phyloP scores from a whole-genome alignment of 2,797 vertebrate species.

The Rhincodon typus region DNA sequence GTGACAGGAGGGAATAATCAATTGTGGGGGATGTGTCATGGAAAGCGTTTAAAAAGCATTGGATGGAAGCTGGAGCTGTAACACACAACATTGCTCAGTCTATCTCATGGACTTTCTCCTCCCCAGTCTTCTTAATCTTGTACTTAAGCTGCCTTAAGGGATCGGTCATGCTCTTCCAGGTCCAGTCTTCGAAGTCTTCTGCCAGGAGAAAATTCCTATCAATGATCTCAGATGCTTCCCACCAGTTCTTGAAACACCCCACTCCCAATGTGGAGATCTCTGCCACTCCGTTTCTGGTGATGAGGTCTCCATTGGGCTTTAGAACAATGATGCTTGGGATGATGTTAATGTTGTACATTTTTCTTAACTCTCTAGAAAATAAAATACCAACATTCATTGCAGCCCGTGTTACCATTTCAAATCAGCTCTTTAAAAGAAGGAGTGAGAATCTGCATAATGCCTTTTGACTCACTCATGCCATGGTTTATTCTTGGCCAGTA shows the following conservation, averaged over 20 bases:
- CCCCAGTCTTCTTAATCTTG: conserved; percentile 42
- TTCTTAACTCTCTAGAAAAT: conserved; percentile 66
- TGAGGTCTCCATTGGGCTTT: conserved; percentile 69
- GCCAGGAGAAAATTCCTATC: conserved; percentile 74
- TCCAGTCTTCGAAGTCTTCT: conserved; percentile 63
- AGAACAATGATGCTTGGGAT: conserved; percentile 77
- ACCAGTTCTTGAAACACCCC: conserved; percentile 76
- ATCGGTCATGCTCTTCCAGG: conserved; percentile 66
- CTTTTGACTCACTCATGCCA: not conserved
- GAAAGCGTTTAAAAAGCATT: not conserved
- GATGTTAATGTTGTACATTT: conserved; percentile 64
- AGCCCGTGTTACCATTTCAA: not conserved
- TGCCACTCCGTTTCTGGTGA: conserved; percentile 63
- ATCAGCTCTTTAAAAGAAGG: not conserved
- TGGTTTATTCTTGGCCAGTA: not conserved
- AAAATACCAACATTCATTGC: not conserved
- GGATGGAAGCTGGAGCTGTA: not conserved
- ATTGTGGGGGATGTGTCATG: not conserved
- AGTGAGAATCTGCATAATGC: not conserved
- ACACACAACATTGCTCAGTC: not conserved
- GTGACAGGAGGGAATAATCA: not conserved
- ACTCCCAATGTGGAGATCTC: conserved; percentile 66
- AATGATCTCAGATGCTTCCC: conserved; percentile 72
- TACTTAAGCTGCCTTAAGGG: conserved; percentile 67
- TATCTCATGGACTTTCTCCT: not conserved